These are phyloP conservation scores for Ivindomyrus marchei DNA, from an alignment of 2,113 vertebrate species.

Conservation along the genomic window DNA sequence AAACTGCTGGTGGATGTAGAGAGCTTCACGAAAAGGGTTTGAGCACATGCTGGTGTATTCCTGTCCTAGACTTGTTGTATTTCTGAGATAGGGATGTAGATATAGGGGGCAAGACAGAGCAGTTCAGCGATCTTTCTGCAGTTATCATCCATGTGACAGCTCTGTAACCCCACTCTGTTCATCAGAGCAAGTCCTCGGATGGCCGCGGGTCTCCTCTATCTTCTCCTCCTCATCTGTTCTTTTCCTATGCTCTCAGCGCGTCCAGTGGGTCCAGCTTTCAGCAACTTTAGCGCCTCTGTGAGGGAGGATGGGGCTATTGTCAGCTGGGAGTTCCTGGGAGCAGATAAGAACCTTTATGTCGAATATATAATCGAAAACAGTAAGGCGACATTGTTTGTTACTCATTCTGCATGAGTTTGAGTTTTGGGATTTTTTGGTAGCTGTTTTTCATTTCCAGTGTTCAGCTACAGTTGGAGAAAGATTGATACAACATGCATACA, in stretches of 20 bases:
- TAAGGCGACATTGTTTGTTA: slow-evolving; percentile 72
- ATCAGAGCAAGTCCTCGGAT: not conserved
- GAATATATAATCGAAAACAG: slow-evolving; percentile 91
- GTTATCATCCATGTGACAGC: not conserved
- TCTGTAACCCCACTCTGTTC: not conserved
- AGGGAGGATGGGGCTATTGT: slow-evolving; percentile 78
- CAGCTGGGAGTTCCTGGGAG: slow-evolving; percentile 90
- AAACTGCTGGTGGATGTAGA: not conserved
- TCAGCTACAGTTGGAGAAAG: not conserved
- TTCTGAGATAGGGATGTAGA: not conserved
- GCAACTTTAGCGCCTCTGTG: slow-evolving; percentile 73
- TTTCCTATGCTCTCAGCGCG: slow-evolving; percentile 68
- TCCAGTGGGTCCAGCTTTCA: slow-evolving; percentile 72
- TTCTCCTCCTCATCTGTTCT: slow-evolving; percentile 42
- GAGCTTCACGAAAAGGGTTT: not conserved
- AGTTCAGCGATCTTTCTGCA: not conserved
- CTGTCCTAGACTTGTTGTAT: no score
- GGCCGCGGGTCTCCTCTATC: not conserved
- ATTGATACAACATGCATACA: not conserved
- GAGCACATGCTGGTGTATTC: not conserved
- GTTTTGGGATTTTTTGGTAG: not conserved
- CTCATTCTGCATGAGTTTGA: slow-evolving; percentile 23
- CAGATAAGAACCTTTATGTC: slow-evolving; percentile 84
- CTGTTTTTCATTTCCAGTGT: not conserved
- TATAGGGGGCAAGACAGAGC: not conserved